phyloP scores from a whole-genome alignment of 2,888 invertebrate species.

The Blastobasis adustella region DNA sequence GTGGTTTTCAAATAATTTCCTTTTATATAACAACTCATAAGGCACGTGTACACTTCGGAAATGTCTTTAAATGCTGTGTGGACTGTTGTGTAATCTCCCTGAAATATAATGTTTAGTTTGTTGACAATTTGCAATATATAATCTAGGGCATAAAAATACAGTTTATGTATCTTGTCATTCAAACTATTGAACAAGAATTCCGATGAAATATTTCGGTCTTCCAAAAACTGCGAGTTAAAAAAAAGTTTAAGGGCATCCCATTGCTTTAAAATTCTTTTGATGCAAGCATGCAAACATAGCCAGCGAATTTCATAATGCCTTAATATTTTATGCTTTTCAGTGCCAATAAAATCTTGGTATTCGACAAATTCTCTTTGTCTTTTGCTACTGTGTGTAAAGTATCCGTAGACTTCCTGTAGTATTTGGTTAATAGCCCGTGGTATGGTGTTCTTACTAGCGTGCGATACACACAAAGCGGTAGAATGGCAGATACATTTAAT shows the following conservation, averaged over 20 bases:
- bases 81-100: conserved; percentile 5
- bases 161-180: neutral
- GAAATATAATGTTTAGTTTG: conserved; percentile 11
- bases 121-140: conserved; percentile 7
- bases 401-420: conserved; percentile 1
- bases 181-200: neutral
- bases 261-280: conserved; percentile 10
- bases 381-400: conserved; percentile 6
- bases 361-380: conserved; percentile 10
- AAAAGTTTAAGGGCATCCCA: conserved; percentile 11
- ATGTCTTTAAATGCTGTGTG: conserved; percentile 1
- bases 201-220: neutral
- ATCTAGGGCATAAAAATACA: conserved; percentile 1
- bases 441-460: conserved; percentile 6
- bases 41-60: conserved; percentile 4
- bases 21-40: conserved; percentile 12
- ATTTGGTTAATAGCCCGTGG: conserved; percentile 6
- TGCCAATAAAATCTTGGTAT: conserved; percentile 9
- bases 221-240: conserved; percentile 9
- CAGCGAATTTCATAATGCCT: neutral
- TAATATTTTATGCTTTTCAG: conserved; percentile 2
- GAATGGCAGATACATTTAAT: conserved; percentile 4
- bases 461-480: neutral
- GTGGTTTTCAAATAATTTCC: conserved; percentile 10
- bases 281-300: conserved; percentile 10